Percentiles rank a stretch among this genome's conserved stretches.
Evolutionary conservation across 1,140 invertebrate genomes (phyloP).

Genomic region (Ridgeia piscesae): DNA sequence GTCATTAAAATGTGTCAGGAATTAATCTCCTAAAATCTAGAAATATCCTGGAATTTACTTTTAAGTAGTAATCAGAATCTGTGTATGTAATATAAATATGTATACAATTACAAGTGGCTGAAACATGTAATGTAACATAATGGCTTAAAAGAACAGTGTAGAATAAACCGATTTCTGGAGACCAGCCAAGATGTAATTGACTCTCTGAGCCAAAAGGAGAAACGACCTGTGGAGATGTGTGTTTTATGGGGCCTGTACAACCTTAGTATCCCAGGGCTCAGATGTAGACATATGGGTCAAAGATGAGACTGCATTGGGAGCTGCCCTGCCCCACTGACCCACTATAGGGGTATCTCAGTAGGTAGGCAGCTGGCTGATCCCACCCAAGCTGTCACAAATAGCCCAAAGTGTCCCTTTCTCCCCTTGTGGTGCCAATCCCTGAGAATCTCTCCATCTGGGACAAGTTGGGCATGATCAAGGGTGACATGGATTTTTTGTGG

Average conservation of each 20-base stretch:
- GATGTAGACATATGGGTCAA: background rate
- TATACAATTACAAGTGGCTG: background rate
- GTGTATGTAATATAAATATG: background rate
- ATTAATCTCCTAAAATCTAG: background rate
- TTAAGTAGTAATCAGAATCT: background rate
- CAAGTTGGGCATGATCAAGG: background rate
- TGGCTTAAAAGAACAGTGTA: background rate
- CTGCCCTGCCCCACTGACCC: background rate
- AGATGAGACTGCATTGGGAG: background rate
- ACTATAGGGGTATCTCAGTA: background rate
- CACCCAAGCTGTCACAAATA: too few species aligned
- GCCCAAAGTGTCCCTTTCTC: too few species aligned
- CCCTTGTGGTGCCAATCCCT: background rate
- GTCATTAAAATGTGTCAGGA: background rate
- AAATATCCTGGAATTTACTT: background rate
- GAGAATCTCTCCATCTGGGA: background rate
- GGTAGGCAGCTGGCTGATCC: background rate
- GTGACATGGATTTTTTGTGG: background rate
- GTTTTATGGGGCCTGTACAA: background rate
- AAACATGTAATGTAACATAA: background rate
- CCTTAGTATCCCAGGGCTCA: background rate
- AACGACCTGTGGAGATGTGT: background rate
- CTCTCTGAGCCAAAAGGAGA: background rate
- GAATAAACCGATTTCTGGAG: background rate
- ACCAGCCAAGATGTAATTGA: background rate